Percentiles rank a stretch among this genome's conserved stretches.
These are phyloP conservation scores for Cranoglanis bouderius DNA, from an alignment of 2,113 vertebrate species.

Conservation along the genomic window DNA sequence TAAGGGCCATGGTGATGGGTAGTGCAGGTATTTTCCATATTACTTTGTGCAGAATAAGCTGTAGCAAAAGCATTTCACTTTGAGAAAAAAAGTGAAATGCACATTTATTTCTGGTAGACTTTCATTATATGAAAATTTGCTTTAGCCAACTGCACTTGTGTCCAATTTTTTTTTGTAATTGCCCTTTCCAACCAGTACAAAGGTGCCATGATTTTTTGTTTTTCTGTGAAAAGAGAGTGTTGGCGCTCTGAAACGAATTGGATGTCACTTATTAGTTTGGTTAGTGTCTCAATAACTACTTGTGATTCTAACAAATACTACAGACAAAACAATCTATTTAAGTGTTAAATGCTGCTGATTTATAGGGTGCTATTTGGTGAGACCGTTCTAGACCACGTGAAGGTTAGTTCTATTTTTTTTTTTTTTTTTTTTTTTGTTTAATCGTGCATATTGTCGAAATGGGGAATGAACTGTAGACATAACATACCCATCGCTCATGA, in stretches of 20 bases:
- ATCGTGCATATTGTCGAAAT: slow-evolving; percentile 73
- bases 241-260: neutral
- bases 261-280: slow-evolving; percentile 24
- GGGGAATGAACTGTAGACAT: slow-evolving; percentile 73
- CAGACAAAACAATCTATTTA: neutral
- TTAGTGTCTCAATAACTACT: slow-evolving; percentile 4
- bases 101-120: neutral
- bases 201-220: neutral
- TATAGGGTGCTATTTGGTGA: neutral
- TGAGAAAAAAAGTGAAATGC: too few species aligned
- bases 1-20: neutral
- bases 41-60: neutral
- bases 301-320: neutral
- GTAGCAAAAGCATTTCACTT: neutral
- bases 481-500: slow-evolving; percentile 86
- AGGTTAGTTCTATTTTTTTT: slow-evolving; percentile 13
- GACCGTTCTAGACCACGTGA: slow-evolving; percentile 13
- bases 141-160: neutral
- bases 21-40: too few species aligned
- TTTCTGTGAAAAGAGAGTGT: slow-evolving; percentile 27
- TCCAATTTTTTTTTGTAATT: neutral
- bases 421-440: neutral
- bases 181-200: neutral
- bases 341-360: neutral
- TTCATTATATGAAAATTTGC: neutral